Conservation (phyloP, 2,797 vertebrate species). For the Hybognathus amarus region DNA sequence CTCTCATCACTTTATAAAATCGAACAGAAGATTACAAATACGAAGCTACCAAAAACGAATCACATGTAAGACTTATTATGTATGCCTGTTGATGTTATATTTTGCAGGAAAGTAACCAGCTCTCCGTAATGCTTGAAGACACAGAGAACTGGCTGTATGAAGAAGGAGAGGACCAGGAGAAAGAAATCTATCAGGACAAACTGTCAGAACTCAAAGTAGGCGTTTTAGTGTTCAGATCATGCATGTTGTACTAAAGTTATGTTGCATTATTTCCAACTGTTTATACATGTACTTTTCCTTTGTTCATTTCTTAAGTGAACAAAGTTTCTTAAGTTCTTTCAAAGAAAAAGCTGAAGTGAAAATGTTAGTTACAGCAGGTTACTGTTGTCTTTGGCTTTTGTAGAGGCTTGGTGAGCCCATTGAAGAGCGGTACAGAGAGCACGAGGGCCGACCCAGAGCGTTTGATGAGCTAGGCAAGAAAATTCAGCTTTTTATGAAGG, state of each 20-base stretch:
- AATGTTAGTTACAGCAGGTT: neutral
- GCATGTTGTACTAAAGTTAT: neutral
- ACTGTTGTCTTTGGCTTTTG: slow-evolving; percentile 39
- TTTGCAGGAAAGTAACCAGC: slow-evolving; percentile 84
- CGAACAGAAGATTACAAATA: neutral
- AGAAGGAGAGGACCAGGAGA: slow-evolving; percentile 93
- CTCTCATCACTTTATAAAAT: neutral
- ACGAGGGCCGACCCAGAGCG: slow-evolving; percentile 90
- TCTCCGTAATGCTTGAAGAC: slow-evolving; percentile 88
- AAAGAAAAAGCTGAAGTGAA: neutral
- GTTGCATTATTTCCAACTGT: slow-evolving; percentile 7
- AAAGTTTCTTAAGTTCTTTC: too few species aligned
- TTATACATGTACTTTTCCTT: neutral
- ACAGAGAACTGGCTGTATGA: slow-evolving; percentile 97
- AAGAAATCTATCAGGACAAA: slow-evolving; percentile 91
- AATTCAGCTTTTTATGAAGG: slow-evolving; percentile 91
- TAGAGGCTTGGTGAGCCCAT: slow-evolving; percentile 91
- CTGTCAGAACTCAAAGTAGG: slow-evolving; percentile 87
- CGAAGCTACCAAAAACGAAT: neutral
- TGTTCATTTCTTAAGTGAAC: neutral
- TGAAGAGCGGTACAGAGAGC: slow-evolving; percentile 88
- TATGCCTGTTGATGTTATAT: slow-evolving; percentile 10
- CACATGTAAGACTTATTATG: neutral
- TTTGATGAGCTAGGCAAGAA: slow-evolving; percentile 93
- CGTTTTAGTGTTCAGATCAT: slow-evolving; percentile 41